Evolutionary conservation across 1,140 invertebrate genomes (phyloP).

Genomic region (Agrilus planipennis): DNA sequence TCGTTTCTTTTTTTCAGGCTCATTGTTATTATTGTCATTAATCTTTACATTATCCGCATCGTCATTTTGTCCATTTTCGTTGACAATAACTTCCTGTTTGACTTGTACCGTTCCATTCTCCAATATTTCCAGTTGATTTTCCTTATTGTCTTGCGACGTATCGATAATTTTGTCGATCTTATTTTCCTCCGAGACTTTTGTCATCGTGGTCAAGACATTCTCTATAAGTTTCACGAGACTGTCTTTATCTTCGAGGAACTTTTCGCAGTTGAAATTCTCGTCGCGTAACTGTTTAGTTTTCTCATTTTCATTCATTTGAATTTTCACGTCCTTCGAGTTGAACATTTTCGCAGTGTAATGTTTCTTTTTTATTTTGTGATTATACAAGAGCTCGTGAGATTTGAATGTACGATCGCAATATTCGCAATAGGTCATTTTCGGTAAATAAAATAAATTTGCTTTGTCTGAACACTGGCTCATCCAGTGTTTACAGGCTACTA

Average conservation of each 20-base stretch:
- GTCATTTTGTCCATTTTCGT: background rate
- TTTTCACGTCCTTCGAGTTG: background rate
- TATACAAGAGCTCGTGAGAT: conserved; percentile 31
- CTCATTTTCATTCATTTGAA: conserved; percentile 9
- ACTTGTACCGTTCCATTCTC: background rate
- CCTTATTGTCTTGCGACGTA: conserved; percentile 1
- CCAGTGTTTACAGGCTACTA: conserved; percentile 39
- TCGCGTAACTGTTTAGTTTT: conserved; percentile 8
- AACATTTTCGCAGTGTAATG: conserved; percentile 29
- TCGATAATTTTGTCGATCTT: conserved; percentile 6
- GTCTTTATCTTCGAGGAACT: conserved; percentile 17
- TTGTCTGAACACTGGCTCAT: conserved; percentile 40
- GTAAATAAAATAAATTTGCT: conserved; percentile 31
- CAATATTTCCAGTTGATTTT: no score
- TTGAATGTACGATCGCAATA: conserved; percentile 33
- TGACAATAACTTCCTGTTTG: no score
- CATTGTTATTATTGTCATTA: conserved; percentile 3
- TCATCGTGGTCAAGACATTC: conserved; percentile 24
- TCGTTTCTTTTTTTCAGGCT: conserved; percentile 21
- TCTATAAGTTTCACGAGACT: conserved; percentile 27
- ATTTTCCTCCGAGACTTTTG: conserved; percentile 13
- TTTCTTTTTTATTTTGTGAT: conserved; percentile 33
- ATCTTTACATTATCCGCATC: background rate
- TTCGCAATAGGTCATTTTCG: conserved; percentile 32
- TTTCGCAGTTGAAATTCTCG: no score